Evolutionary conservation across 53 echinoderm and acorn worm genomes (phyloP).

Genomic region (Holothuria leucospilota): DNA sequence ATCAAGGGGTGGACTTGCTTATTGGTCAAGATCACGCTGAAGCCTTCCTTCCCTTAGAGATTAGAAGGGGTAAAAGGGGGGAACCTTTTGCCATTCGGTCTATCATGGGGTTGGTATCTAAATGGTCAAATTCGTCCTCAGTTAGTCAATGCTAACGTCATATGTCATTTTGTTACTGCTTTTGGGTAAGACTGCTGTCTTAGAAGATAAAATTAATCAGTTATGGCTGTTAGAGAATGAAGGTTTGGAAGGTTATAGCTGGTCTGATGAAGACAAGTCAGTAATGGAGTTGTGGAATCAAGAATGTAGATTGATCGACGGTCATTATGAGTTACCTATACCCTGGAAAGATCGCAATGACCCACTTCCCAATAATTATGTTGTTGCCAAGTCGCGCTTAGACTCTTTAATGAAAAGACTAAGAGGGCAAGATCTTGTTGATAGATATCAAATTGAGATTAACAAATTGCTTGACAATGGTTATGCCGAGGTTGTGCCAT

Average conservation of each 20-base stretch:
- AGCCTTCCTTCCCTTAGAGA: slow-evolving; percentile 55
- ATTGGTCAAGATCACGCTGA: slow-evolving; percentile 58
- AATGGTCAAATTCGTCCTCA: slow-evolving; percentile 37
- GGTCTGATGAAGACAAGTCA: slow-evolving; percentile 44
- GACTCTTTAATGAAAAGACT: slow-evolving; percentile 33
- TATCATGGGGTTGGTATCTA: slow-evolving; percentile 46
- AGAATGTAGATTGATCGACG: slow-evolving; percentile 30
- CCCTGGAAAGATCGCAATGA: slow-evolving; percentile 41
- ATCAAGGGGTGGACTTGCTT: slow-evolving; percentile 49
- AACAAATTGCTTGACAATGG: slow-evolving; percentile 23
- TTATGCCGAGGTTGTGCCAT: slow-evolving; percentile 49
- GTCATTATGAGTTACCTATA: slow-evolving; percentile 54
- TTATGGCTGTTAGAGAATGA: slow-evolving; percentile 52
- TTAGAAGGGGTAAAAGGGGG: slow-evolving; percentile 46
- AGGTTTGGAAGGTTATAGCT: slow-evolving; percentile 20
- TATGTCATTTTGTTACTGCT: slow-evolving; percentile 47
- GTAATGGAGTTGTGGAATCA: slow-evolving; percentile 47
- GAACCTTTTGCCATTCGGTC: too few species aligned
- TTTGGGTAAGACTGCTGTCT: slow-evolving; percentile 15
- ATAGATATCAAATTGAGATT: slow-evolving; percentile 34
- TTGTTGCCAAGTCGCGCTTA: slow-evolving; percentile 41
- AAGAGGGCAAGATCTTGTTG: background rate
- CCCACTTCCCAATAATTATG: slow-evolving; percentile 38
- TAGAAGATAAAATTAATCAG: slow-evolving; percentile 9
- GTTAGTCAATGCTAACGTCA: slow-evolving; percentile 2